A percentile compares a stretch with the other conserved stretches of the same genome.
phyloP scores from a whole-genome alignment of 2,888 invertebrate genomes.

The Hemithea aestivaria region DNA sequence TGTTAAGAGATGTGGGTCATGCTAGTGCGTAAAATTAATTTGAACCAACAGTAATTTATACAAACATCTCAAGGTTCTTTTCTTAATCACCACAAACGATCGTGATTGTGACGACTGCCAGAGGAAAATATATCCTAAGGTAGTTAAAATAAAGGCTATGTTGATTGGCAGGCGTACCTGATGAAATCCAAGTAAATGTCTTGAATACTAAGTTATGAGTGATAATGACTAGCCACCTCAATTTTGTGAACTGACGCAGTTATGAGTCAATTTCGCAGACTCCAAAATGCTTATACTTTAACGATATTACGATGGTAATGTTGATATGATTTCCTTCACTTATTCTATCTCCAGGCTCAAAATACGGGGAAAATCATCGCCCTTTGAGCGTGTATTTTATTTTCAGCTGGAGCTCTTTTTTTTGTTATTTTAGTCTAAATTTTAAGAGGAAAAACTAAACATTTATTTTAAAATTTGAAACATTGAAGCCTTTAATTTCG shows the following conservation, averaged over 20 bases:
- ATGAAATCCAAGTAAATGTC: background rate
- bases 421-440: too few relatives aligned
- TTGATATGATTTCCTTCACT: slow-evolving; percentile 4
- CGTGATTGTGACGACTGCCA: background rate
- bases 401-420: too few relatives aligned
- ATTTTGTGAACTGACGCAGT: slow-evolving; percentile 30
- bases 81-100: too few relatives aligned
- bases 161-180: too few relatives aligned
- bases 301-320: slow-evolving; percentile 17
- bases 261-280: slow-evolving; percentile 29
- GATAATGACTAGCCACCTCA: slow-evolving; percentile 34
- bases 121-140: too few relatives aligned
- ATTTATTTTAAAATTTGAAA: too few relatives aligned
- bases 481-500: too few relatives aligned
- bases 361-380: slow-evolving; percentile 27
- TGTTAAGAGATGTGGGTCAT: too few relatives aligned
- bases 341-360: slow-evolving; percentile 10
- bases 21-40: too few relatives aligned
- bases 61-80: too few relatives aligned
- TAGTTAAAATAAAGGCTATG: background rate
- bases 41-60: too few relatives aligned
- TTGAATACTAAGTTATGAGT: slow-evolving; percentile 27
- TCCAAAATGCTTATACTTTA: slow-evolving; percentile 23
- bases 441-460: too few relatives aligned
- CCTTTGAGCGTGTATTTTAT: slow-evolving; percentile 22